These are phyloP conservation scores for Macrosoma leucophasiata DNA, from an alignment of 2,888 invertebrate genomes.

Conservation along the genomic window DNA sequence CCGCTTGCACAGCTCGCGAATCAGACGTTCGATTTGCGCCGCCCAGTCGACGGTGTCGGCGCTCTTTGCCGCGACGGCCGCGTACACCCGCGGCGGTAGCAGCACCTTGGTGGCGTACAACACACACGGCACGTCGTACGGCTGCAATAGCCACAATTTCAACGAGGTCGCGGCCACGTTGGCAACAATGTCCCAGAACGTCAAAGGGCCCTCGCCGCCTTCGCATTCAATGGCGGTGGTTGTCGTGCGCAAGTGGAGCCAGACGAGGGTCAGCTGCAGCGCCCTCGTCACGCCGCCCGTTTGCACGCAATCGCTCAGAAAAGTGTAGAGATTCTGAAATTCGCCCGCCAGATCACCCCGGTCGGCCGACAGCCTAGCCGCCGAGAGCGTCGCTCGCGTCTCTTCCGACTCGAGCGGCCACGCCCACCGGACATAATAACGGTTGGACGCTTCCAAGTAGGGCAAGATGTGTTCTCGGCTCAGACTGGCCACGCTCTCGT, in stretches of 20 bases:
- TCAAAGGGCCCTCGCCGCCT: conserved; percentile 2
- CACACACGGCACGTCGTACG: conserved; percentile 1
- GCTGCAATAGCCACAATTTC: conserved; percentile 2
- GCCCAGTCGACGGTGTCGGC: not conserved
- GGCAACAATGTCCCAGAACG: conserved; percentile 4
- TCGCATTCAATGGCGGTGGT: conserved; percentile 4
- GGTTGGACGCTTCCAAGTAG: conserved; percentile 2
- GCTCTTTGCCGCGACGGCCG: not conserved
- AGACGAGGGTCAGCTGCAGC: conserved; percentile 5
- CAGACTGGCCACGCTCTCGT: conserved; percentile 2
- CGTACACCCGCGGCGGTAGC: not conserved
- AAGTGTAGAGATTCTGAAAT: not conserved
- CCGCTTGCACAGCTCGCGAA: conserved; percentile 2
- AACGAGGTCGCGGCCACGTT: conserved; percentile 1
- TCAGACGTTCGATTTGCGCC: conserved; percentile 1
- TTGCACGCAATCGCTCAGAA: not conserved
- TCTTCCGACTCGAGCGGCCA: not conserved
- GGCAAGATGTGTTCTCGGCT: conserved; percentile 4
- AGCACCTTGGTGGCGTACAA: not conserved
- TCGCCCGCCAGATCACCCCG: not conserved
- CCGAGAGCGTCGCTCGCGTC: not conserved
- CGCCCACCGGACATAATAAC: conserved; percentile 2
- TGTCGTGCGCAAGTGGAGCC: conserved; percentile 3
- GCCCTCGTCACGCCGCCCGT: conserved; percentile 5
- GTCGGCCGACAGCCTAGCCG: not conserved